Evolutionary conservation across 2,888 invertebrate species (phyloP).

Genomic region (Schizotus pectinicornis): DNA sequence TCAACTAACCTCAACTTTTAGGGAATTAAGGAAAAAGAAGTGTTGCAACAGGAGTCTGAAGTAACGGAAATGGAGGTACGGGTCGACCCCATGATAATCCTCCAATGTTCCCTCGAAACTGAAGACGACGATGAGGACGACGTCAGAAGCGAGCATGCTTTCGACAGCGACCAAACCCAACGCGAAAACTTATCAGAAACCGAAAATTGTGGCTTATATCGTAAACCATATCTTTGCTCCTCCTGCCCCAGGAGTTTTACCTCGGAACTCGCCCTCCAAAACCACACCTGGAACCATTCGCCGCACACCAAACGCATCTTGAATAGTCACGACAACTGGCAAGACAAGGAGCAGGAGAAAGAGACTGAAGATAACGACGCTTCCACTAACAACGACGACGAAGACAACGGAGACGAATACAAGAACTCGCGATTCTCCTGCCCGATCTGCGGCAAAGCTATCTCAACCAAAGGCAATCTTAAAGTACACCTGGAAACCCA

Average conservation of each 20-base stretch:
- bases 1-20: constrained; percentile 13
- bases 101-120: constrained; percentile 64
- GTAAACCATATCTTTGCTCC: constrained; percentile 38
- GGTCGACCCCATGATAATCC: constrained; percentile 73
- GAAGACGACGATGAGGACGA: constrained; percentile 55
- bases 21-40: constrained; percentile 46
- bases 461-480: constrained; percentile 68
- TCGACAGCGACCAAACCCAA: constrained; percentile 19
- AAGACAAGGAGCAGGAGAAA: constrained; percentile 28
- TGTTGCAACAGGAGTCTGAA: constrained; percentile 43
- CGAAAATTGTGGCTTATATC: constrained; percentile 37
- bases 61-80: constrained; percentile 70
- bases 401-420: constrained; percentile 35
- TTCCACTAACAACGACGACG: constrained; percentile 28
- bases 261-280: constrained; percentile 38
- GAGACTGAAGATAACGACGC: constrained; percentile 29
- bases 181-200: constrained; percentile 33
- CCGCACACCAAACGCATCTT: constrained; percentile 33
- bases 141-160: constrained; percentile 13
- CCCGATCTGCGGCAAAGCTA: constrained; percentile 66
- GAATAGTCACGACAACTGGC: constrained; percentile 30
- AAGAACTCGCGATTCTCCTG: constrained; percentile 57
- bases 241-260: constrained; percentile 39
- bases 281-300: constrained; percentile 38
- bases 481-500: constrained; percentile 70